Evolutionary conservation across 2,888 invertebrate genomes (phyloP).

Genomic region (Sinodicranocentrus sp.): DNA sequence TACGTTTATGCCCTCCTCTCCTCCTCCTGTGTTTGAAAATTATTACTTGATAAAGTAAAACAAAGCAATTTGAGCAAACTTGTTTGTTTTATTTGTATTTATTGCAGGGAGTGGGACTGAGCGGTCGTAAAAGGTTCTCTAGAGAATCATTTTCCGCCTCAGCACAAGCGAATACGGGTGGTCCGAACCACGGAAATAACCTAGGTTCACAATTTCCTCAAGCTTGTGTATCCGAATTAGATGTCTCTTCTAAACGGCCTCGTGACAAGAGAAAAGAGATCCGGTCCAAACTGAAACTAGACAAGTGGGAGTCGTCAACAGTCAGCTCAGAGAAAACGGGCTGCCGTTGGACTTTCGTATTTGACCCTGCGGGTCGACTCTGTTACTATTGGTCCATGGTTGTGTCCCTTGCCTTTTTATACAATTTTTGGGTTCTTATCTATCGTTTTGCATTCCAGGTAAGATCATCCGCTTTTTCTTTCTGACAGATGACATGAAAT

Average conservation of each 20-base stretch:
- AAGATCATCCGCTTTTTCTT: slow-evolving; percentile 80
- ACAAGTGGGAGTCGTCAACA: slow-evolving; percentile 78
- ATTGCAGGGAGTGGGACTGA: slow-evolving; percentile 76
- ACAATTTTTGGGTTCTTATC: slow-evolving; percentile 99
- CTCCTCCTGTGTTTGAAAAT: background rate
- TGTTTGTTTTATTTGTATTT: slow-evolving; percentile 51
- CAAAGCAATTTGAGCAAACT: slow-evolving; percentile 44
- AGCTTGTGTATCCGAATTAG: slow-evolving; percentile 84
- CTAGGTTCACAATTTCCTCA: slow-evolving; percentile 73
- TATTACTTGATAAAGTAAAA: slow-evolving; percentile 29
- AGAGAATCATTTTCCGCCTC: slow-evolving; percentile 87
- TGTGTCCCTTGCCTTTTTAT: slow-evolving; percentile 96
- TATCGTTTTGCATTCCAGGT: slow-evolving; percentile 99
- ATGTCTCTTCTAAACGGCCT: slow-evolving; percentile 86
- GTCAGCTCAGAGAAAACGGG: slow-evolving; percentile 79
- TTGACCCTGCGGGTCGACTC: slow-evolving; percentile 97
- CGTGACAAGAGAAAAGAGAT: slow-evolving; percentile 78
- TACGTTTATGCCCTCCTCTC: background rate
- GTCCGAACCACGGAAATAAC: slow-evolving; percentile 73
- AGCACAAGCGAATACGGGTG: slow-evolving; percentile 74
- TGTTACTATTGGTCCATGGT: slow-evolving; percentile 99
- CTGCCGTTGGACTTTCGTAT: slow-evolving; percentile 95
- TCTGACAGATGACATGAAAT: too few relatives aligned
- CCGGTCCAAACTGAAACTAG: slow-evolving; percentile 78
- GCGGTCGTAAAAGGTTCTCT: slow-evolving; percentile 80